Evolutionary conservation across 37 sponge, comb jelly and placozoan species (phyloP).

Genomic region (Aphrocallistes beatrix): DNA sequence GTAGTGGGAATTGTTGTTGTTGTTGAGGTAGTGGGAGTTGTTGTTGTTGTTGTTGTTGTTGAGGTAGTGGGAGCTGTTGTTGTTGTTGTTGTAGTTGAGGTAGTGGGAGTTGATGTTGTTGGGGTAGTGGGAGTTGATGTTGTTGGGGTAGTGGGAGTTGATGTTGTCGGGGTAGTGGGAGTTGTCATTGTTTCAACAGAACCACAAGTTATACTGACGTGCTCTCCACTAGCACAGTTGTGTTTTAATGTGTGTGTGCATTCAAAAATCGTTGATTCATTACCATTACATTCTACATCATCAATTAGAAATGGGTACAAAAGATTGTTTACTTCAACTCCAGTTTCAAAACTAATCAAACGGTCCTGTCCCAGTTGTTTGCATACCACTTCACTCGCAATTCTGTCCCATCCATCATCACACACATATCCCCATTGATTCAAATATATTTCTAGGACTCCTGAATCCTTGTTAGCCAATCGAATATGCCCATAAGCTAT

Average conservation of each 20-base stretch:
- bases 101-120: too few relatives aligned
- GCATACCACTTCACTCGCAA: neutral
- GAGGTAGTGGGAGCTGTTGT: too few relatives aligned
- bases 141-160: too few relatives aligned
- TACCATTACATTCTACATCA: neutral
- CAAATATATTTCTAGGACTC: neutral
- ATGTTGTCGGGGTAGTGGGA: too few relatives aligned
- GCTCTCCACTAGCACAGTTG: neutral
- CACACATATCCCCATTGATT: conserved; percentile 8
- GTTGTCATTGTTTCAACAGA: too few relatives aligned
- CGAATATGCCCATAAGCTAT: neutral
- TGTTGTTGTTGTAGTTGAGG: too few relatives aligned
- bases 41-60: too few relatives aligned
- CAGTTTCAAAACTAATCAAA: neutral
- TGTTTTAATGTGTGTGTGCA: neutral
- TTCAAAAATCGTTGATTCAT: neutral
- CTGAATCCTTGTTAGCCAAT: neutral
- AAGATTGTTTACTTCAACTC: neutral
- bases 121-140: too few relatives aligned
- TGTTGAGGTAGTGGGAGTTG: too few relatives aligned
- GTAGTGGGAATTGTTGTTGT: too few relatives aligned
- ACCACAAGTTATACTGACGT: neutral
- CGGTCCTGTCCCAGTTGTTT: neutral
- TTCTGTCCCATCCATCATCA: neutral
- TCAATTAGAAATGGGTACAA: neutral